Evolutionary conservation across 2,888 invertebrate species (phyloP).

Genomic region (Leucophenga montana): DNA sequence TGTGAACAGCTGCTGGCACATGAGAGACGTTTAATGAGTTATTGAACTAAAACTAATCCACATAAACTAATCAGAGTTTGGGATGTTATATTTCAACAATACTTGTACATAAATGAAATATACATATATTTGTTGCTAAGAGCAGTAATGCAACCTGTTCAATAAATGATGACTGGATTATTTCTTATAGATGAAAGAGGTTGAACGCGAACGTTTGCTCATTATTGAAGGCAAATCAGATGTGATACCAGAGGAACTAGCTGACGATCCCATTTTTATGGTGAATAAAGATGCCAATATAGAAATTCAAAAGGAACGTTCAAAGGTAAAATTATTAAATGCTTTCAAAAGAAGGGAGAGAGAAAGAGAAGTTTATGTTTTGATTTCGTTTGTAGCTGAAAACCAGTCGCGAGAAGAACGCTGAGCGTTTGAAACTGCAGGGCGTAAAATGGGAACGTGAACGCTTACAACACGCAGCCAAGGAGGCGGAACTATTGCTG

Average conservation of each 20-base stretch:
- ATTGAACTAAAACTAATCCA: no score
- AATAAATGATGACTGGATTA: no score
- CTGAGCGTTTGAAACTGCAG: conserved; percentile 70
- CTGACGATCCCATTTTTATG: conserved; percentile 78
- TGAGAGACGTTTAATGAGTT: conserved; percentile 22
- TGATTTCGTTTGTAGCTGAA: conserved; percentile 61
- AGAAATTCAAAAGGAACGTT: conserved; percentile 74
- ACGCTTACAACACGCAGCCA: conserved; percentile 65
- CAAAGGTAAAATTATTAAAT: conserved; percentile 71
- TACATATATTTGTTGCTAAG: not conserved
- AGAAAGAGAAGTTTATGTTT: not conserved
- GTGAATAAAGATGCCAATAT: conserved; percentile 75
- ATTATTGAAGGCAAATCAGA: conserved; percentile 77
- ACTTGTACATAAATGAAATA: no score
- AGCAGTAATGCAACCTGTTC: no score
- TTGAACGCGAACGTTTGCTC: conserved; percentile 78
- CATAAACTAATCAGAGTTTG: not conserved
- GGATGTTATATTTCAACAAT: not conserved
- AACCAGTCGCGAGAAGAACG: conserved; percentile 71
- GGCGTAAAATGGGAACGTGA: conserved; percentile 73
- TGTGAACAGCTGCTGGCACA: not conserved
- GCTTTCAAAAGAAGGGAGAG: not conserved
- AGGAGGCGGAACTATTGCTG: conserved; percentile 63
- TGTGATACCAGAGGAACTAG: conserved; percentile 77
- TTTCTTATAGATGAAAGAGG: conserved; percentile 75